phyloP scores from a whole-genome alignment of 2,888 invertebrate genomes.

The Synergus gifuensis region DNA sequence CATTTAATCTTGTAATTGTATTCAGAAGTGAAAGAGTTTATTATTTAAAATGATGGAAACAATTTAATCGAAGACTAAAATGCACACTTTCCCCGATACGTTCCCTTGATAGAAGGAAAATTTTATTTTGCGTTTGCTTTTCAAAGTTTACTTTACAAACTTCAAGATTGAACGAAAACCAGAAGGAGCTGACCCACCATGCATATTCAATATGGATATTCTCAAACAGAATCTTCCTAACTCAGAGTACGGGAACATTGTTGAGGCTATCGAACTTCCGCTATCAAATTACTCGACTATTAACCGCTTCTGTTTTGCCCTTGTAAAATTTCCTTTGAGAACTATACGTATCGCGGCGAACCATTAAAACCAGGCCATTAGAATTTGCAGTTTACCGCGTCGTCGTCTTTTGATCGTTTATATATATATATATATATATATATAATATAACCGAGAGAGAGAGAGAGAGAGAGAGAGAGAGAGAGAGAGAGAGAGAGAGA shows the following conservation, averaged over 20 bases:
- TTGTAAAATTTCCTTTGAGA: conserved; percentile 36
- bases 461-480: too few species aligned
- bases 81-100: too few species aligned
- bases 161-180: not conserved
- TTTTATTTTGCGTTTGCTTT: too few species aligned
- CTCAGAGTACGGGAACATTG: not conserved
- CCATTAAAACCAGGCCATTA: conserved; percentile 11
- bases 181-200: not conserved
- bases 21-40: too few species aligned
- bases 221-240: conserved; percentile 17
- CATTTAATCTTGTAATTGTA: too few species aligned
- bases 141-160: too few species aligned
- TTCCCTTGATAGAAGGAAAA: too few species aligned
- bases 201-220: conserved; percentile 26
- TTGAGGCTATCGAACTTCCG: conserved; percentile 14
- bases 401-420: conserved; percentile 14
- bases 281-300: conserved; percentile 39
- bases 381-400: conserved; percentile 9
- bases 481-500: too few species aligned
- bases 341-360: conserved; percentile 27
- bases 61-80: too few species aligned
- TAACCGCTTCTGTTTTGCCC: conserved; percentile 26
- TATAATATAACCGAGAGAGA: too few species aligned
- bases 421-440: not conserved
- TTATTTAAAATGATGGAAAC: too few species aligned